Conservation (phyloP, 2,888 invertebrate genomes). For the Parnassius apollo region DNA sequence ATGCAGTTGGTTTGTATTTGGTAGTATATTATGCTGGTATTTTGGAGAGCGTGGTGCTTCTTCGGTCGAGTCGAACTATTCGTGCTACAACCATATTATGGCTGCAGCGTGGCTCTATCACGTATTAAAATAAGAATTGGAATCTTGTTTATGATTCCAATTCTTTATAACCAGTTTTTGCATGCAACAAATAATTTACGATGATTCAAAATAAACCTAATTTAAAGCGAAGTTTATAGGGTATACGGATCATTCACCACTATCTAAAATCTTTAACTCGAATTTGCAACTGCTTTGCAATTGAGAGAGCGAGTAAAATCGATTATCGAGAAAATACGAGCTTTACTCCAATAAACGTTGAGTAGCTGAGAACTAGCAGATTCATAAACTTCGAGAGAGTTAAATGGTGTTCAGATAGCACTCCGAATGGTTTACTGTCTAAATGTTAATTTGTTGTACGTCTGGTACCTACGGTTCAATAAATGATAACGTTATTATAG, state of each 20-base stretch:
- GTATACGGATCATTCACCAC: constrained; percentile 28
- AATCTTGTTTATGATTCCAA: too few species aligned
- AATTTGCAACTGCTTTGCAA: constrained; percentile 53
- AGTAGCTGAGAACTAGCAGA: constrained; percentile 36
- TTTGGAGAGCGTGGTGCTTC: too few species aligned
- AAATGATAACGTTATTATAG: neutral
- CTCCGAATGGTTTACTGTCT: constrained; percentile 3
- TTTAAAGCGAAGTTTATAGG: constrained; percentile 16
- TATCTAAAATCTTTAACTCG: constrained; percentile 38
- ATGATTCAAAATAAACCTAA: neutral
- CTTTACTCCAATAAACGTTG: constrained; percentile 49
- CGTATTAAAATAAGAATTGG: too few species aligned
- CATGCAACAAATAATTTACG: neutral
- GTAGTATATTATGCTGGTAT: too few species aligned
- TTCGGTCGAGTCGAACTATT: too few species aligned
- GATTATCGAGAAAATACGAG: constrained; percentile 60
- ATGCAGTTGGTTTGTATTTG: too few species aligned
- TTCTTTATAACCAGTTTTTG: too few species aligned
- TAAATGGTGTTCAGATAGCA: constrained; percentile 51
- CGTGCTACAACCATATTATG: too few species aligned
- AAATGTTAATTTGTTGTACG: constrained; percentile 2
- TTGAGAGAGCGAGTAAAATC: constrained; percentile 59
- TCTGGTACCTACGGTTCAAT: neutral
- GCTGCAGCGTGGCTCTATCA: too few species aligned
- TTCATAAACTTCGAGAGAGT: constrained; percentile 43